These are phyloP conservation scores for Pogonophryne albipinna DNA, from an alignment of 2,797 vertebrate genomes.

Conservation along the genomic window DNA sequence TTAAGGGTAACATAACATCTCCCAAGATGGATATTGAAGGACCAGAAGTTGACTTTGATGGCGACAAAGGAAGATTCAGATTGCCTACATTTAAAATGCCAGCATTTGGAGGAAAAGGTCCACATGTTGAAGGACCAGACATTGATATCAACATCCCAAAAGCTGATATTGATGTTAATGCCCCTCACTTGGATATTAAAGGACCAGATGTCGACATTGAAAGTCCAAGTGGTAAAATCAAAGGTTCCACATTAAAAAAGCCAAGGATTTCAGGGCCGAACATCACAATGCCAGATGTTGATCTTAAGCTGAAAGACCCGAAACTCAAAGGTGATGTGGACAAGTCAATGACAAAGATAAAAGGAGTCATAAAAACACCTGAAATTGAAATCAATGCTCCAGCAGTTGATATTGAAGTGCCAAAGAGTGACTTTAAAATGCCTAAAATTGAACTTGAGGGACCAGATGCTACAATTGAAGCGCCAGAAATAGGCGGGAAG, in stretches of 20 bases:
- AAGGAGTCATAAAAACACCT: constrained; percentile 13
- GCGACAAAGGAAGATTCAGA: constrained; percentile 12
- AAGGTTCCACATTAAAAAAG: constrained; percentile 9
- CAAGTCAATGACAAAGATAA: constrained; percentile 30
- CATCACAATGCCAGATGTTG: constrained; percentile 32
- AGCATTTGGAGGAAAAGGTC: constrained; percentile 2
- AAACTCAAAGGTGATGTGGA: constrained; percentile 46
- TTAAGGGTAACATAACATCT: neutral
- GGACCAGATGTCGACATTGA: constrained; percentile 36
- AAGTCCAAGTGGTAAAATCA: neutral
- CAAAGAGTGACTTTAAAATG: constrained; percentile 11
- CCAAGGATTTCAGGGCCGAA: neutral
- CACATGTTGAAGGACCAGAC: constrained; percentile 15
- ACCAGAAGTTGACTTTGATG: constrained; percentile 23
- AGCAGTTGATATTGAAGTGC: constrained; percentile 42
- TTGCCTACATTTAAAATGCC: constrained; percentile 20
- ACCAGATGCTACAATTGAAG: constrained; percentile 66
- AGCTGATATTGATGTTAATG: constrained; percentile 49
- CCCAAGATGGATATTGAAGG: constrained; percentile 21
- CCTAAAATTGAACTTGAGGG: constrained; percentile 46
- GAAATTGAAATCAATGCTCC: neutral
- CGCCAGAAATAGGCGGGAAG: constrained; percentile 53
- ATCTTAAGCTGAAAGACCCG: constrained; percentile 37
- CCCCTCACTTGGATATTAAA: constrained; percentile 28
- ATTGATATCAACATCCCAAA: constrained; percentile 6